phyloP scores from a whole-genome alignment of 2,113 vertebrate species.

The Junco hyemalis region DNA sequence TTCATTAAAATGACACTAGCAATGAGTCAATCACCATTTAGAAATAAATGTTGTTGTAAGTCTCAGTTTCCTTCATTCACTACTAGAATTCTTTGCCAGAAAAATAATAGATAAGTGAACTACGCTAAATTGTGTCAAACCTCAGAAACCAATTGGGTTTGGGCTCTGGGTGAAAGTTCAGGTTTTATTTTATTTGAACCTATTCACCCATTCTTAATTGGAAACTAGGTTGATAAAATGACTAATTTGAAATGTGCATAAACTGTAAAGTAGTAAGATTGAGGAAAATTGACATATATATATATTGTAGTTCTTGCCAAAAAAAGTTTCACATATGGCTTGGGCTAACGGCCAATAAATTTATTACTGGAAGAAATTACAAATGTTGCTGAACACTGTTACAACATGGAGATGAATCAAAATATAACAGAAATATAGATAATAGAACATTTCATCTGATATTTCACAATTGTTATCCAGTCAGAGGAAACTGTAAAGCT shows the following conservation, averaged over 20 bases:
- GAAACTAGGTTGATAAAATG: constrained; percentile 32
- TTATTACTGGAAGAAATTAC: constrained; percentile 39
- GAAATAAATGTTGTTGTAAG: not conserved
- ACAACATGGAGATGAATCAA: constrained; percentile 39
- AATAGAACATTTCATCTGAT: constrained; percentile 64
- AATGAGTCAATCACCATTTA: not conserved
- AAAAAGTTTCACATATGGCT: constrained; percentile 11
- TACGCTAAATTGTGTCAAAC: constrained; percentile 27
- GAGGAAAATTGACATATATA: not conserved
- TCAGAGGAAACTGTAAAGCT: constrained; percentile 80
- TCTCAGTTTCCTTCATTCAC: constrained; percentile 20
- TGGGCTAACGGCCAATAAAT: constrained; percentile 41
- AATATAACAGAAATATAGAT: constrained; percentile 59
- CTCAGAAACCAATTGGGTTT: not conserved
- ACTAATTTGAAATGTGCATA: constrained; percentile 47
- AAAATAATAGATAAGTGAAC: not conserved
- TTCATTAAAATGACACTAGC: not conserved
- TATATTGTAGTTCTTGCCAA: not conserved
- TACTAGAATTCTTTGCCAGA: constrained; percentile 15
- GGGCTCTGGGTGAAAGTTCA: constrained; percentile 21
- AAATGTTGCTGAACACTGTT: constrained; percentile 55
- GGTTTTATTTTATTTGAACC: constrained; percentile 44
- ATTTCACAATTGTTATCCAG: constrained; percentile 74
- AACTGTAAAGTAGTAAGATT: constrained; percentile 31
- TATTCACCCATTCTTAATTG: constrained; percentile 31